These are phyloP conservation scores for Thelaira solivaga DNA, from an alignment of 2,888 invertebrate genomes.

Conservation along the genomic window DNA sequence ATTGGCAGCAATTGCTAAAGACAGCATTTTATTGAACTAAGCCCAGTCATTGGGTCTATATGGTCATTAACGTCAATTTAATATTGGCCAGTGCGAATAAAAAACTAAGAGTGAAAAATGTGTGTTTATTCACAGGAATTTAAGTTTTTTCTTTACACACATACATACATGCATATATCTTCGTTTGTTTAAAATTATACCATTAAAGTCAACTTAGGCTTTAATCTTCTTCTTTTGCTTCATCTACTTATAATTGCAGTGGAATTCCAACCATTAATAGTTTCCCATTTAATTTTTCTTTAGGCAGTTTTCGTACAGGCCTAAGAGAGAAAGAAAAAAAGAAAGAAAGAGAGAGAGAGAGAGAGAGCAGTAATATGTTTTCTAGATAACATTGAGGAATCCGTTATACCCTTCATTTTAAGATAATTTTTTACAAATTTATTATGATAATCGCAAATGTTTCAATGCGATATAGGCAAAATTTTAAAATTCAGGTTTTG, in stretches of 20 bases:
- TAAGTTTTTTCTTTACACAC: no score
- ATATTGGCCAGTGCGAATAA: not conserved
- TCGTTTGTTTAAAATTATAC: conserved; percentile 7
- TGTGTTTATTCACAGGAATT: not conserved
- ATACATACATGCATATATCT: no score
- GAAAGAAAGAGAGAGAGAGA: not conserved
- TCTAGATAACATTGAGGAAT: not conserved
- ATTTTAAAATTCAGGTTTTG: no score
- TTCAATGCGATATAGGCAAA: no score
- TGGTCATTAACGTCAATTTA: conserved; percentile 44
- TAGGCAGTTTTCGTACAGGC: not conserved
- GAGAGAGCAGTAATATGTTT: not conserved
- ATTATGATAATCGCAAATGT: not conserved
- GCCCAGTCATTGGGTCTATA: conserved; percentile 41
- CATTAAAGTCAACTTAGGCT: conserved; percentile 28
- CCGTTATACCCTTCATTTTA: not conserved
- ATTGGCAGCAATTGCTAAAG: conserved; percentile 14
- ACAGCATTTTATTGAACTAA: conserved; percentile 40
- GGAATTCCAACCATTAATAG: not conserved
- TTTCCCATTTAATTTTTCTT: not conserved
- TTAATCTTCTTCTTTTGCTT: conserved; percentile 22
- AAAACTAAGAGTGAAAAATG: conserved; percentile 45
- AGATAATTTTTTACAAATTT: not conserved
- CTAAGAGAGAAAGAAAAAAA: not conserved
- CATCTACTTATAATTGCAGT: conserved; percentile 40